These are phyloP conservation scores for Abrostola triplasia DNA, from an alignment of 2,888 invertebrate species.

Conservation along the genomic window DNA sequence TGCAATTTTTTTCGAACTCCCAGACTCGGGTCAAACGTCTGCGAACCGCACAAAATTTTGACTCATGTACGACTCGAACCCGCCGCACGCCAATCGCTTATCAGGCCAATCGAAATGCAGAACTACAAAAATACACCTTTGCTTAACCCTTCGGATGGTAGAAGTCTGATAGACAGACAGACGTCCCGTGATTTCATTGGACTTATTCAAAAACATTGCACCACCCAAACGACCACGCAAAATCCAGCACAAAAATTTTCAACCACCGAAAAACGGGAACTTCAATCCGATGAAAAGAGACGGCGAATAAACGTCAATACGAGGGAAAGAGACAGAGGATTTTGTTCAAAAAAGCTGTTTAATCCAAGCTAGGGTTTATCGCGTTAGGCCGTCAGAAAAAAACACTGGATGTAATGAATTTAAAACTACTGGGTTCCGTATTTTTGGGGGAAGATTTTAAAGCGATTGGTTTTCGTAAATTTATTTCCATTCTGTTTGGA, in stretches of 20 bases:
- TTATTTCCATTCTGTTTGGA: slow-evolving; percentile 5
- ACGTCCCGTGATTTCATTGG: slow-evolving; percentile 11
- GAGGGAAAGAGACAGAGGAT: slow-evolving; percentile 38
- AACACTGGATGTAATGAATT: slow-evolving; percentile 45
- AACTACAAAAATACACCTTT: too few relatives aligned
- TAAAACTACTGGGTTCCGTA: slow-evolving; percentile 40
- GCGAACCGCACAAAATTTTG: too few relatives aligned
- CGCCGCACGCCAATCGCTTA: too few relatives aligned
- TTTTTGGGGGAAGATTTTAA: slow-evolving; percentile 6
- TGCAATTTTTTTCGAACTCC: too few relatives aligned
- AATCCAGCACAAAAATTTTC: slow-evolving; percentile 43
- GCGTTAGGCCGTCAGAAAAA: slow-evolving; percentile 56
- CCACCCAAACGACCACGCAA: slow-evolving; percentile 7
- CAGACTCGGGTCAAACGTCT: too few relatives aligned
- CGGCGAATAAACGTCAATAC: slow-evolving; percentile 6
- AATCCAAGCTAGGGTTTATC: slow-evolving; percentile 62
- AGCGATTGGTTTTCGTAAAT: slow-evolving; percentile 10
- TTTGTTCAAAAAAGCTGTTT: slow-evolving; percentile 59
- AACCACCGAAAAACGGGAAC: slow-evolving; percentile 42
- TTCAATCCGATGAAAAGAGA: slow-evolving; percentile 41
- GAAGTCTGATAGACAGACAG: background rate
- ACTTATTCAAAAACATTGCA: slow-evolving; percentile 25
- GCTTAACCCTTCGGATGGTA: too few relatives aligned
- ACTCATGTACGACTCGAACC: too few relatives aligned
- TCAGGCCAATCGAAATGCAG: too few relatives aligned